Percentiles rank a stretch among this genome's conserved stretches.
phyloP scores from a whole-genome alignment of 2,888 invertebrate genomes.

The Argyra leucocephala region DNA sequence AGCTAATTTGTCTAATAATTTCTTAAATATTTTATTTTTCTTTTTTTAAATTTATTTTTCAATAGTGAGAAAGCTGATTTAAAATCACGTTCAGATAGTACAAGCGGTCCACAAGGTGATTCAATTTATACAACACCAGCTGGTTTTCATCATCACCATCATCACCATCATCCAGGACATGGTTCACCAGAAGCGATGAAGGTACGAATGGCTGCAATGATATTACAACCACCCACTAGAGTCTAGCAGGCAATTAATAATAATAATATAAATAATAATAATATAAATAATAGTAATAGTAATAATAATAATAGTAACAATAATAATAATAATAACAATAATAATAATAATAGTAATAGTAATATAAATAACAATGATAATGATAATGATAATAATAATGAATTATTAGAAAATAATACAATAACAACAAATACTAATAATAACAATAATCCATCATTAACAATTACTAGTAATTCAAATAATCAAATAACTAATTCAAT shows the following conservation, averaged over 20 bases:
- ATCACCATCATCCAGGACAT: slow-evolving; percentile 36
- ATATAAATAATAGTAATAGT: slow-evolving; percentile 20
- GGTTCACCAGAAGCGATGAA: slow-evolving; percentile 70
- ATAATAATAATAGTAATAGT: background rate
- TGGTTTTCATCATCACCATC: slow-evolving; percentile 41
- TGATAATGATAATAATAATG: slow-evolving; percentile 9
- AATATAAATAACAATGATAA: slow-evolving; percentile 9
- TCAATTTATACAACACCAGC: slow-evolving; percentile 60
- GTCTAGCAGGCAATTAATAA: slow-evolving; percentile 49
- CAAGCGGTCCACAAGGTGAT: slow-evolving; percentile 59
- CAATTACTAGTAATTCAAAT: slow-evolving; percentile 24
- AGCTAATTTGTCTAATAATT: background rate
- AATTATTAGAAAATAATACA: background rate
- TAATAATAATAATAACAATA: slow-evolving; percentile 9
- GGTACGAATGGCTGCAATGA: slow-evolving; percentile 83
- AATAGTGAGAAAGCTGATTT: slow-evolving; percentile 44
- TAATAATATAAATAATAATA: slow-evolving; percentile 24
- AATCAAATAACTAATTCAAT: background rate
- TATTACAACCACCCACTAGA: slow-evolving; percentile 81
- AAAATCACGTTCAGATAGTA: slow-evolving; percentile 44
- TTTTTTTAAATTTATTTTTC: no score
- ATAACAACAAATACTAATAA: slow-evolving; percentile 25
- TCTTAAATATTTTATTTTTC: slow-evolving; percentile 8
- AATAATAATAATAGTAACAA: slow-evolving; percentile 20
- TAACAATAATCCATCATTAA: slow-evolving; percentile 27